Base-by-base conservation (phyloP, 2,113 vertebrate genomes). In the Oryzias curvinotus region DNA sequence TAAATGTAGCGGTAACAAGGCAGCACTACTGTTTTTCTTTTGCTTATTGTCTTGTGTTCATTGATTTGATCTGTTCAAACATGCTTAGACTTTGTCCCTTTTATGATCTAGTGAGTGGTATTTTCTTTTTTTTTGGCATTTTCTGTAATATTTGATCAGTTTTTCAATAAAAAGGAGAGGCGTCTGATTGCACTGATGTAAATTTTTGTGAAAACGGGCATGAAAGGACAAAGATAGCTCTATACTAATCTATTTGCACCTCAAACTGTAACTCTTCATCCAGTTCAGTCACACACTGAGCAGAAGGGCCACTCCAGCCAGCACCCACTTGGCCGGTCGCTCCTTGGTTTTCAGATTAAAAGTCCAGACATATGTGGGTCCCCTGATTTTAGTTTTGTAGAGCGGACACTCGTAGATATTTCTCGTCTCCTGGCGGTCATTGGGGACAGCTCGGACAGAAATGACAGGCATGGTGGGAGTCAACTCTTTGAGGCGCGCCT, bases 371-470 rank as follows among this genome's bases (percentile, higher is more conserved):
- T 89, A 93, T n/a, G 85, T 91, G 59, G 63, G 81, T 0, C 86
- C 84, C 78, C 92, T 85, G 57, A 92, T 79, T 86, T 91, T 90
- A 78, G 90, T 92, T 83, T 89, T 91, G 62, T 91, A 92, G 58
- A 91, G 85, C 0, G 91, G 92, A 62, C 90, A 92, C 71, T 92
- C 88, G 5, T 93, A 93, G 69, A 92, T 93, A 58, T 94, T 93
- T 62, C 91, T 89, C 23, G 82, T 90, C 75, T 93, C 88, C 73
- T 92, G 89, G 4, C 86, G 90, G 73, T 88, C 88, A n/a, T 83
- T 88, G 23, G 89, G 84, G 19, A 90, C 88, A 7, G 89, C 87
- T 76, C 91, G 87, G 30, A 89, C 83, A 44, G 90, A 92, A 63
- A 93, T 70, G 46, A 93, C 91, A 0, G 93, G 92, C 87, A 91